Evolutionary conservation across 2,888 invertebrate genomes (phyloP).

Genomic region (Pachliopta kotzebuea): DNA sequence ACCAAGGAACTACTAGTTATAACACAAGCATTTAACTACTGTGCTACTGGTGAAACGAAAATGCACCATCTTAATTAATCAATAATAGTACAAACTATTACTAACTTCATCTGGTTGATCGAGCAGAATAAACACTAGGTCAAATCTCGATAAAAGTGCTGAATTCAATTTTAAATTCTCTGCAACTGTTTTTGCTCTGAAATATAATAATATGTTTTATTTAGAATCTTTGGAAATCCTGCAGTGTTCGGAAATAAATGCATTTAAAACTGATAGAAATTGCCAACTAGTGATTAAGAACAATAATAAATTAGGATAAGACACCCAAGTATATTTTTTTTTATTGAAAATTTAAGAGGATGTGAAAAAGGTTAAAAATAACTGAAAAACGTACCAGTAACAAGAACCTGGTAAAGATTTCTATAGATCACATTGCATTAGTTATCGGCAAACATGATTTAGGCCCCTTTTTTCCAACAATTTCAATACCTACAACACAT

Average conservation of each 20-base stretch:
- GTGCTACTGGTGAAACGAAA: no score
- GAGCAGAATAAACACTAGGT: constrained; percentile 93
- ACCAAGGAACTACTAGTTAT: no score
- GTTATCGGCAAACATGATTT: background rate
- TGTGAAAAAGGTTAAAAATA: no score
- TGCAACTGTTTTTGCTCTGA: constrained; percentile 88
- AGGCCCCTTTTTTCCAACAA: background rate
- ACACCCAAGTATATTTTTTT: no score
- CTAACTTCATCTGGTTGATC: constrained; percentile 91
- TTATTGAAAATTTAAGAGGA: no score
- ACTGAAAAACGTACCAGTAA: no score
- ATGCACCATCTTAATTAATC: background rate
- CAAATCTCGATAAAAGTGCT: constrained; percentile 94
- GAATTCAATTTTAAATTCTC: constrained; percentile 94
- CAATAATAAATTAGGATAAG: no score
- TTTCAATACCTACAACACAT: background rate
- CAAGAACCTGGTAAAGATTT: no score
- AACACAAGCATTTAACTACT: no score
- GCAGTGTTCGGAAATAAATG: no score
- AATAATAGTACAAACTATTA: background rate
- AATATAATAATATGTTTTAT: constrained; percentile 35
- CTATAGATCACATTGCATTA: background rate
- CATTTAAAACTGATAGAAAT: no score
- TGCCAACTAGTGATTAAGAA: no score
- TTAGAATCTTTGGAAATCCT: background rate